Percentiles rank a stretch among this genome's conserved stretches.
Evolutionary conservation across 2,888 invertebrate species (phyloP).

Genomic region (Diplazon laetatorius): DNA sequence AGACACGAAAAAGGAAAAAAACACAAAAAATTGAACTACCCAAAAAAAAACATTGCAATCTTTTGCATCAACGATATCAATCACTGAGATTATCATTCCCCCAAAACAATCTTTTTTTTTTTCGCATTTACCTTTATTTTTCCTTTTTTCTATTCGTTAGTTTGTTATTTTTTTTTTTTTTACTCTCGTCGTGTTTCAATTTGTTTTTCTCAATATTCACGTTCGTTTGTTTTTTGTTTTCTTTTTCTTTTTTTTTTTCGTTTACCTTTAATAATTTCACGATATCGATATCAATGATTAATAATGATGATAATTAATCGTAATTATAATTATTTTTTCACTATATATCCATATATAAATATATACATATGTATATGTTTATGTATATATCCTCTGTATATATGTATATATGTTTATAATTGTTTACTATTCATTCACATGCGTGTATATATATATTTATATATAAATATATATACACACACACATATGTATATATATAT

Average conservation of each 20-base stretch:
- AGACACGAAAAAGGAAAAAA: constrained; percentile 63
- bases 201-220: constrained; percentile 41
- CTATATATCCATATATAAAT: constrained; percentile 66
- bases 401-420: constrained; percentile 77
- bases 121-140: constrained; percentile 1
- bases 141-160: constrained; percentile 40
- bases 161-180: constrained; percentile 18
- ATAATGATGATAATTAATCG: constrained; percentile 70
- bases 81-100: too few relatives aligned
- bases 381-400: constrained; percentile 65
- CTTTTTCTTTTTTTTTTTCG: constrained; percentile 63
- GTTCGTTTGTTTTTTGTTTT: constrained; percentile 39
- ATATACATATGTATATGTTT: constrained; percentile 64
- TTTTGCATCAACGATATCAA: constrained; percentile 44
- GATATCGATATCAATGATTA: constrained; percentile 70
- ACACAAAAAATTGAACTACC: constrained; percentile 6
- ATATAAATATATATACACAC: constrained; percentile 64
- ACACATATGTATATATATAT: constrained; percentile 69
- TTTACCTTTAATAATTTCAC: too few relatives aligned
- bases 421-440: constrained; percentile 82
- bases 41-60: constrained; percentile 53
- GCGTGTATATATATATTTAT: too few relatives aligned
- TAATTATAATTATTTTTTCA: constrained; percentile 68
- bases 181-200: too few relatives aligned
- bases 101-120: too few relatives aligned